Evolutionary conservation across 2,113 vertebrate genomes (phyloP).

Genomic region (Campylorhamphus procurvoides): DNA sequence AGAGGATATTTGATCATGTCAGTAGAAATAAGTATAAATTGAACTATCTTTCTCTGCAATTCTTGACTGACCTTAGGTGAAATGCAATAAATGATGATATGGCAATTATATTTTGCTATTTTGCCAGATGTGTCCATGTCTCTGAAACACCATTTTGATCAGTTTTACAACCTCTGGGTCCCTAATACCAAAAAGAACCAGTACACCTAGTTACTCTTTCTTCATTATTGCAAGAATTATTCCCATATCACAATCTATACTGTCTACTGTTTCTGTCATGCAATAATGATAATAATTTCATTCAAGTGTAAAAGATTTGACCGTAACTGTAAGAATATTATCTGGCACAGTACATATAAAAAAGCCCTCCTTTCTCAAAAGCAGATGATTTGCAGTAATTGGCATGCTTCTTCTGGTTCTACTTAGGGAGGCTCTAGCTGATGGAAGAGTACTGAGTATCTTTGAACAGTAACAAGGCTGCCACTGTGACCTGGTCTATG

Average conservation of each 20-base stretch:
- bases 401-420: background rate
- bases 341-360: background rate
- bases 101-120: background rate
- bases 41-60: background rate
- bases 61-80: background rate
- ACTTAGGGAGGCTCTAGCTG: background rate
- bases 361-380: background rate
- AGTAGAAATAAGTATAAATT: background rate
- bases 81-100: background rate
- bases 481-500: background rate
- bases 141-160: conserved; percentile 12
- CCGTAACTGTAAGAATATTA: background rate
- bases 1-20: background rate
- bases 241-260: background rate
- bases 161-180: background rate
- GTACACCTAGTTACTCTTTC: background rate
- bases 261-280: background rate
- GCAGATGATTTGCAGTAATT: conserved; percentile 11
- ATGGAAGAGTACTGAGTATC: background rate
- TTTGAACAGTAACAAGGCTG: background rate
- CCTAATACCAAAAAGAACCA: background rate
- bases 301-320: background rate
- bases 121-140: background rate
- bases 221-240: background rate
- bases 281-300: background rate